A percentile compares a stretch with the other conserved stretches of the same genome.
These are phyloP conservation scores for Cosmia trapezina DNA, from an alignment of 2,888 invertebrate species.

Conservation along the genomic window DNA sequence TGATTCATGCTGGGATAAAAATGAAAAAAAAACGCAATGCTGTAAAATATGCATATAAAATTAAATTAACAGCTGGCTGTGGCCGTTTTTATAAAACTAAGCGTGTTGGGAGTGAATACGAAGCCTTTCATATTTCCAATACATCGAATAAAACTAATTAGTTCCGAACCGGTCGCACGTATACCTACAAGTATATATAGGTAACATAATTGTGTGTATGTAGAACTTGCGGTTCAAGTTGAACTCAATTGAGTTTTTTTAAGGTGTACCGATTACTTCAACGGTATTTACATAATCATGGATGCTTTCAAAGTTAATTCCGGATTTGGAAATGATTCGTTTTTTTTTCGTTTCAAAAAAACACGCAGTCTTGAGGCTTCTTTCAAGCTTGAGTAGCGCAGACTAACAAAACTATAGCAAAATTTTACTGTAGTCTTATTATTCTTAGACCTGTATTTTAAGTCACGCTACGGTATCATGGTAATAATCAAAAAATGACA, in stretches of 20 bases:
- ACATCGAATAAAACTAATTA: slow-evolving; percentile 52
- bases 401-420: not conserved
- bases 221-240: slow-evolving; percentile 3
- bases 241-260: not conserved
- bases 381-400: not conserved
- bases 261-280: not conserved
- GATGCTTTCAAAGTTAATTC: not conserved
- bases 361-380: not conserved
- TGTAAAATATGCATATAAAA: slow-evolving; percentile 55
- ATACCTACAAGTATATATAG: slow-evolving; percentile 1
- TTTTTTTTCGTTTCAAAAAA: not conserved
- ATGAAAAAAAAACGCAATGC: slow-evolving; percentile 15
- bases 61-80: slow-evolving; percentile 47
- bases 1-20: slow-evolving; percentile 23
- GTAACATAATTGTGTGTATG: not conserved
- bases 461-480: not conserved
- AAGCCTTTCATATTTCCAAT: slow-evolving; percentile 59
- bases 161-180: not conserved
- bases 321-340: not conserved
- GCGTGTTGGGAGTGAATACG: slow-evolving; percentile 46
- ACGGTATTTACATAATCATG: not conserved
- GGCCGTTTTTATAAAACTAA: slow-evolving; percentile 46
- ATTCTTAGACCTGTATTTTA: not conserved
- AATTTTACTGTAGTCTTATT: not conserved
- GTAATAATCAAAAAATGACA: not conserved